phyloP scores from a whole-genome alignment of 2,888 invertebrate genomes.

The Cheilosia soror region DNA sequence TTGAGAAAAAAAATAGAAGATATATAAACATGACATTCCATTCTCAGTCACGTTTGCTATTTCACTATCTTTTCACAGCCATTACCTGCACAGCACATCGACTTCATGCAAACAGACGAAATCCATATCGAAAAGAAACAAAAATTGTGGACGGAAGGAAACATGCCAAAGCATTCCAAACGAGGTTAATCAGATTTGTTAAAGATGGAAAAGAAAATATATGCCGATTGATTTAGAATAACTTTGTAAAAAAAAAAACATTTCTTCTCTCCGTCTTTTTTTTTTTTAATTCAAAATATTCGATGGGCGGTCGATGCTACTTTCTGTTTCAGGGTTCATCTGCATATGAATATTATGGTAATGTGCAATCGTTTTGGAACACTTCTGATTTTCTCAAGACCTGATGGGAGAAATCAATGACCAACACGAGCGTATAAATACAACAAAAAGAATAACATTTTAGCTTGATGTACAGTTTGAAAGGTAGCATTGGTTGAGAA shows the following conservation, averaged over 20 bases:
- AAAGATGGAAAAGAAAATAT: constrained; percentile 46
- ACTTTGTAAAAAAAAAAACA: constrained; percentile 20
- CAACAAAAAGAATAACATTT: constrained; percentile 12
- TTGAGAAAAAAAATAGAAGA: constrained; percentile 5
- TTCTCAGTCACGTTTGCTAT: constrained; percentile 52
- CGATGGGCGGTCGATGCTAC: background rate
- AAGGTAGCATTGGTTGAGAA: constrained; percentile 32
- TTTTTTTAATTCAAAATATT: constrained; percentile 15
- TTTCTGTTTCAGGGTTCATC: constrained; percentile 53
- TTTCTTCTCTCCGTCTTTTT: constrained; percentile 16
- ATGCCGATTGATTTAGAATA: constrained; percentile 50
- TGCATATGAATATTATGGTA: constrained; percentile 30
- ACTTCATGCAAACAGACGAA: constrained; percentile 8
- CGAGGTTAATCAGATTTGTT: constrained; percentile 57
- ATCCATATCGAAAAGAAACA: background rate
- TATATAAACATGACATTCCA: constrained; percentile 42
- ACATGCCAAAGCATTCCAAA: constrained; percentile 26
- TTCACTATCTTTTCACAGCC: constrained; percentile 27
- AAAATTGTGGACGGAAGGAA: constrained; percentile 8
- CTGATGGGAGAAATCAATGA: constrained; percentile 54
- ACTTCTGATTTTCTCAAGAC: constrained; percentile 14
- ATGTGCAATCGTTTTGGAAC: constrained; percentile 31
- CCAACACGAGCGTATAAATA: background rate
- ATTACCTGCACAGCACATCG: constrained; percentile 35
- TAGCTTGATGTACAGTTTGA: constrained; percentile 14